Evolutionary conservation across 2,113 vertebrate species (phyloP).

Genomic region (Pavo muticus): DNA sequence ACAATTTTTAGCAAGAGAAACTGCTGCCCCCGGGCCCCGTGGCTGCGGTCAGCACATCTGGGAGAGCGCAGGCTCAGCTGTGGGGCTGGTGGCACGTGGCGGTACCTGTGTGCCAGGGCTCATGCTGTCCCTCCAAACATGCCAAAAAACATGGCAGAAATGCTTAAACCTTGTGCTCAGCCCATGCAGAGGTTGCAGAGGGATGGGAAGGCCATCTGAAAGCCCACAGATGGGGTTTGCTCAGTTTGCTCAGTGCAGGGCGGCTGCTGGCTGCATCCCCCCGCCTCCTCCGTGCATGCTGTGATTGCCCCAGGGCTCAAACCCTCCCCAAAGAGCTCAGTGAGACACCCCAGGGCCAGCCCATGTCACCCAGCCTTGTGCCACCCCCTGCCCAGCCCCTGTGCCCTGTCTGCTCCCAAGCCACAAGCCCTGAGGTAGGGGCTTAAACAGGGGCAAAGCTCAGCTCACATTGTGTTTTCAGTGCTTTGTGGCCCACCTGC

Average conservation of each 20-base stretch:
- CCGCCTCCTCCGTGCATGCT: not conserved
- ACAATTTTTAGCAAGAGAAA: constrained; percentile 53
- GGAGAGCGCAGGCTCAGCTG: not conserved
- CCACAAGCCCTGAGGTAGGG: not conserved
- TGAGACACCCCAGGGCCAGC: not conserved
- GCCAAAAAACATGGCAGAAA: not conserved
- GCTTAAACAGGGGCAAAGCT: not conserved
- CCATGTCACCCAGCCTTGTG: too few relatives aligned
- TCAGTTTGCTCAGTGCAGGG: not conserved
- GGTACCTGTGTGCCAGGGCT: rapidly evolving
- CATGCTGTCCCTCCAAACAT: rapidly evolving
- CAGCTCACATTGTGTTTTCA: rapidly evolving
- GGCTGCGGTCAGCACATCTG: constrained; percentile 15
- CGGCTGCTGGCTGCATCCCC: rapidly evolving
- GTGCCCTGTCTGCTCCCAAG: too few relatives aligned
- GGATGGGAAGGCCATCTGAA: not conserved
- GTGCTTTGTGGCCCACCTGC: not conserved
- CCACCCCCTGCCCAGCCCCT: not conserved
- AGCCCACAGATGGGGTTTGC: rapidly evolving
- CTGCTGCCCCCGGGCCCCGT: not conserved
- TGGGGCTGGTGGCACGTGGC: not conserved
- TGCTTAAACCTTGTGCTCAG: rapidly evolving
- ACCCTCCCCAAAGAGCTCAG: not conserved
- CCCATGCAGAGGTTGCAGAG: rapidly evolving
- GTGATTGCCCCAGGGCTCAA: not conserved